A percentile compares a stretch with the other conserved stretches of the same genome.
Conservation (phyloP, 2,797 vertebrate genomes). For the Bradypodion pumilum region DNA sequence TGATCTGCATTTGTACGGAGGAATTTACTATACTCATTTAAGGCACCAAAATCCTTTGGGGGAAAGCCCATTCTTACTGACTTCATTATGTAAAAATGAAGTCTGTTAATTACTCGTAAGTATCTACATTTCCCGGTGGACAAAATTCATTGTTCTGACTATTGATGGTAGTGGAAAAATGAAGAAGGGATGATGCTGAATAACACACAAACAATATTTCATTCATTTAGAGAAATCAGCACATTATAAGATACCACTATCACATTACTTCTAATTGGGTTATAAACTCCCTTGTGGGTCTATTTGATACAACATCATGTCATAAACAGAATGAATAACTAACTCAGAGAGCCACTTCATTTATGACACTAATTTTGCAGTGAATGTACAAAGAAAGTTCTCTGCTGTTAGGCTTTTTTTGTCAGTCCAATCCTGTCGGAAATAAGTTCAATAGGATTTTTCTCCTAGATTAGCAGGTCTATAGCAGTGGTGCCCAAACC, state of each 20-base stretch:
- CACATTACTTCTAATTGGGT: neutral
- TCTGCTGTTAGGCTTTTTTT: neutral
- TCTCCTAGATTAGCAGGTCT: too few species aligned
- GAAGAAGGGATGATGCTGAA: neutral
- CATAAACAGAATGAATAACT: constrained; percentile 18
- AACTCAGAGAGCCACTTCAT: neutral
- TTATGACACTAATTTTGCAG: neutral
- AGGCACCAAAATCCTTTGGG: neutral
- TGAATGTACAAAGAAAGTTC: neutral
- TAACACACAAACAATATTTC: neutral
- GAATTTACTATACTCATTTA: neutral
- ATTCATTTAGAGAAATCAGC: neutral
- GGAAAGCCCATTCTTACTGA: neutral
- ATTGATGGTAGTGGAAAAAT: neutral
- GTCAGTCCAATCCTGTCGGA: neutral
- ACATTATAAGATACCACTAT: neutral
- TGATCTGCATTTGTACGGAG: neutral
- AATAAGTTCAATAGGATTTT: too few species aligned
- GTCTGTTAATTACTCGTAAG: neutral
- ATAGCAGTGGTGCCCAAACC: too few species aligned
- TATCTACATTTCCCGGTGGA: neutral
- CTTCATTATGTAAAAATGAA: neutral
- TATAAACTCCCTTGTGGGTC: neutral
- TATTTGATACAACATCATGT: neutral
- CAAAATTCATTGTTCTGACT: neutral